These are phyloP conservation scores for Pachycephus smyrnensis DNA, from an alignment of 2,888 invertebrate genomes.

Conservation along the genomic window DNA sequence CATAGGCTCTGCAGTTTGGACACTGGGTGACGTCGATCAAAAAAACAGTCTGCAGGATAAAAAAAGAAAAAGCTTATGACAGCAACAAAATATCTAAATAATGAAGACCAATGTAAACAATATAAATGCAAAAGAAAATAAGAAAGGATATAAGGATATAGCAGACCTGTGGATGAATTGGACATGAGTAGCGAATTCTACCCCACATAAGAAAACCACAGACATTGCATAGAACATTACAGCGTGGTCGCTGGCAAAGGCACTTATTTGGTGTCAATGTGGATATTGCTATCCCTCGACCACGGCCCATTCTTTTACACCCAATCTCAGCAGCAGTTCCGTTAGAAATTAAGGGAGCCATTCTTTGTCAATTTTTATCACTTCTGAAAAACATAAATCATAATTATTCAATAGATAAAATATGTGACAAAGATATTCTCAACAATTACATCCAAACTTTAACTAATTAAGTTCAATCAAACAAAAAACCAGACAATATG, in stretches of 20 bases:
- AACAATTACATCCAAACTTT: not conserved
- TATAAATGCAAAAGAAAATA: not conserved
- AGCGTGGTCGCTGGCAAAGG: conserved; percentile 38
- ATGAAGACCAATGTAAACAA: not conserved
- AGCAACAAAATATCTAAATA: conserved; percentile 5
- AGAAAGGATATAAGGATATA: conserved; percentile 4
- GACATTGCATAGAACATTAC: conserved; percentile 37
- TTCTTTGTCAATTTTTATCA: not conserved
- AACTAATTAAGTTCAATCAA: not conserved
- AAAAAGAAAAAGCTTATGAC: not conserved
- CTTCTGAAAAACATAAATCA: not conserved
- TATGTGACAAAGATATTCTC: not conserved
- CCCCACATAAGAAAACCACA: conserved; percentile 43
- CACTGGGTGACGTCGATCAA: conserved; percentile 69
- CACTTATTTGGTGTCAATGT: conserved; percentile 26
- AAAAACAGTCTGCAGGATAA: conserved; percentile 68
- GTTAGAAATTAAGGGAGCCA: not conserved
- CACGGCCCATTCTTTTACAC: conserved; percentile 10
- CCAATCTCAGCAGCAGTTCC: not conserved
- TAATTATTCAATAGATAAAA: not conserved
- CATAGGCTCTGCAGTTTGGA: conserved; percentile 63
- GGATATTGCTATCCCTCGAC: conserved; percentile 19
- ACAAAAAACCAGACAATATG: not conserved
- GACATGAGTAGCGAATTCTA: conserved; percentile 40
- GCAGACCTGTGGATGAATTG: conserved; percentile 39